Evolutionary conservation across 2,888 invertebrate genomes (phyloP).

Genomic region (Idaea straminata): DNA sequence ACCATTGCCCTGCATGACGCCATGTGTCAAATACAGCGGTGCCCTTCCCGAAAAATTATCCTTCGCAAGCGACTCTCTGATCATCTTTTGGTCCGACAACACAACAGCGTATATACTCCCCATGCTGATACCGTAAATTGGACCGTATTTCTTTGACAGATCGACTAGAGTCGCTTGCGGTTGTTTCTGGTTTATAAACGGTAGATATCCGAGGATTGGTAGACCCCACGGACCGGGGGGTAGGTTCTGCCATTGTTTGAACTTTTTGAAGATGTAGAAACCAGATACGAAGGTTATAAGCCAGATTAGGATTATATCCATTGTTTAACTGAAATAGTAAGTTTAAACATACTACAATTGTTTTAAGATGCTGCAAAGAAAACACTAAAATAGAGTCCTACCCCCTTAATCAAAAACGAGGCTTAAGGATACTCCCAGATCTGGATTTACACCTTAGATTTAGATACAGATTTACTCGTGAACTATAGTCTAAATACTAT

Average conservation of each 20-base stretch:
- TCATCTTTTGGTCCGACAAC: conserved; percentile 85
- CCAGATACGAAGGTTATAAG: conserved; percentile 49
- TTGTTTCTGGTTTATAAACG: conserved; percentile 83
- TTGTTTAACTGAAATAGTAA: conserved; percentile 21
- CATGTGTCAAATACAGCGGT: conserved; percentile 90
- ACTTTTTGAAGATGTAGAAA: conserved; percentile 58
- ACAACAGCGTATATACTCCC: conserved; percentile 89
- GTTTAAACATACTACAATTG: background rate
- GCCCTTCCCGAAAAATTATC: conserved; percentile 88
- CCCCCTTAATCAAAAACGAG: no score
- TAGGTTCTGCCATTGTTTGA: conserved; percentile 65
- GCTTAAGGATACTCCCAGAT: no score
- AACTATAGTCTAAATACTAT: no score
- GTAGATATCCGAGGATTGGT: conserved; percentile 89
- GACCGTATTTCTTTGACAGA: conserved; percentile 85
- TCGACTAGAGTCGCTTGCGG: conserved; percentile 86
- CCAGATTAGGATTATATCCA: conserved; percentile 56
- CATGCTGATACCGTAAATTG: conserved; percentile 86
- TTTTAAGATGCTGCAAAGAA: background rate
- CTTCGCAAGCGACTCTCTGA: conserved; percentile 86
- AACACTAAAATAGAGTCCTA: no score
- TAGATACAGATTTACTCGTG: no score
- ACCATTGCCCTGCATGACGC: conserved; percentile 94
- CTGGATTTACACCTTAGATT: no score
- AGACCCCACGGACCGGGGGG: conserved; percentile 91